Evolutionary conservation across 1,140 invertebrate genomes (phyloP), one percentile per base, ranked within the genome.

Genomic region (Drosophila murphyi): DNA sequence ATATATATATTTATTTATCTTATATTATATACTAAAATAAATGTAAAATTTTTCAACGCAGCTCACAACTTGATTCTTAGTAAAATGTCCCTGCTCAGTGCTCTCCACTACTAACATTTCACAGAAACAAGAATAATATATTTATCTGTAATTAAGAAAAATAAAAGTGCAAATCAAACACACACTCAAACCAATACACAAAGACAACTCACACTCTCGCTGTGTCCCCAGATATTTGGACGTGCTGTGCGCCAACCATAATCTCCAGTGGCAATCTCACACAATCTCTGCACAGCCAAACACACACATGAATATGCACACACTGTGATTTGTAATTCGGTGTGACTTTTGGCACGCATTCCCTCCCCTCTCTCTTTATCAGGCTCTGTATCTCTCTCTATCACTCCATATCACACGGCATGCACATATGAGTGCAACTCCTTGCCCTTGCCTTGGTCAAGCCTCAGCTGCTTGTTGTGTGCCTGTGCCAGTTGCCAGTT

Each of bases 361-460:
- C 31, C 55, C 54, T 47, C 57, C 20, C 61, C 60, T 10, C 8
- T 41, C 8, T 41, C 39, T 10, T 41, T 41, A 20, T 20, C 20
- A 20, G 0, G 1, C 20, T 20, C 20, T 20, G 1, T 1, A 20
- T 20, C 20, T 20, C 20, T 20, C 20, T 20, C 20, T 20, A 20
- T 20, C 20, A 1, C 20, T 20, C 1, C 20, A 20, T 20, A 20
- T 50, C 34, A 60, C 50, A 41, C 5, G 48, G 7, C 37, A 54
- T 3, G 41, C 7, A 48, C 2, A 47, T 6, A 43, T 10, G 20
- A 59, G 50, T 63, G 50, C 52, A 69, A 52, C 37, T 67, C 65
- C 76, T 78, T 78, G 72, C 60, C 73, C 62, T 72, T 78, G 72
- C 64, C 37, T 41, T 75, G 76, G 76, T 78, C 72, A 78, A 74